These are phyloP conservation scores for Drosophila suzukii DNA, from an alignment of 1,140 invertebrate species.

Conservation along the genomic window DNA sequence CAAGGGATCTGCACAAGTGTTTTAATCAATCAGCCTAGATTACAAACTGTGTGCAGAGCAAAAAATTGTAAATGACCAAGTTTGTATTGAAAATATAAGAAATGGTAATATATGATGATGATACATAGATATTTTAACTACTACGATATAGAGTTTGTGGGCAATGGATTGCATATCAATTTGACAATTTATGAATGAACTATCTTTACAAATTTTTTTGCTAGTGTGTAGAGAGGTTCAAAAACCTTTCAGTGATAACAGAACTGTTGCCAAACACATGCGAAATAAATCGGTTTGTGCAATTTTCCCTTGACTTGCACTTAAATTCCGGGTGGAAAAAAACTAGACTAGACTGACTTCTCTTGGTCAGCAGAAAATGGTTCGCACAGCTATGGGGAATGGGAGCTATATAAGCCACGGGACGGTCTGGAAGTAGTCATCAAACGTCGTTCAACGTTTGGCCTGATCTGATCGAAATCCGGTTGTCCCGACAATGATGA, in stretches of 20 bases:
- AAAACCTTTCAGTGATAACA: slow-evolving; percentile 34
- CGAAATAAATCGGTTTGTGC: slow-evolving; percentile 13
- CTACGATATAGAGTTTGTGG: background rate
- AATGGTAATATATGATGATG: background rate
- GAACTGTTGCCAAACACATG: slow-evolving; percentile 16
- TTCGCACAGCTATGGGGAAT: background rate
- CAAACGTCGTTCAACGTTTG: slow-evolving; percentile 72
- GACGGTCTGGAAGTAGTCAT: slow-evolving; percentile 22
- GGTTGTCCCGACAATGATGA: slow-evolving; percentile 54
- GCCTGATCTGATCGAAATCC: slow-evolving; percentile 39
- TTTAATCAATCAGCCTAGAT: slow-evolving; percentile 8
- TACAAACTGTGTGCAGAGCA: slow-evolving; percentile 22
- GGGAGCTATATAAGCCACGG: slow-evolving; percentile 52
- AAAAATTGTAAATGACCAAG: background rate
- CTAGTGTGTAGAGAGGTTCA: slow-evolving; percentile 18
- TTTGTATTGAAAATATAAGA: background rate
- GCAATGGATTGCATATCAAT: background rate
- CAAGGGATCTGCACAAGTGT: slow-evolving; percentile 4
- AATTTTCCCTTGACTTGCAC: slow-evolving; percentile 29
- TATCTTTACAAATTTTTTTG: background rate
- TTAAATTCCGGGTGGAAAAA: background rate
- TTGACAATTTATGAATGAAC: background rate
- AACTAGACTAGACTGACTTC: no score
- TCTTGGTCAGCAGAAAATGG: slow-evolving; percentile 21
- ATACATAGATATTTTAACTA: background rate